Evolutionary conservation across 2,113 vertebrate species (phyloP), one percentile per base, ranked within the genome.

Genomic region (Varanus salvator): DNA sequence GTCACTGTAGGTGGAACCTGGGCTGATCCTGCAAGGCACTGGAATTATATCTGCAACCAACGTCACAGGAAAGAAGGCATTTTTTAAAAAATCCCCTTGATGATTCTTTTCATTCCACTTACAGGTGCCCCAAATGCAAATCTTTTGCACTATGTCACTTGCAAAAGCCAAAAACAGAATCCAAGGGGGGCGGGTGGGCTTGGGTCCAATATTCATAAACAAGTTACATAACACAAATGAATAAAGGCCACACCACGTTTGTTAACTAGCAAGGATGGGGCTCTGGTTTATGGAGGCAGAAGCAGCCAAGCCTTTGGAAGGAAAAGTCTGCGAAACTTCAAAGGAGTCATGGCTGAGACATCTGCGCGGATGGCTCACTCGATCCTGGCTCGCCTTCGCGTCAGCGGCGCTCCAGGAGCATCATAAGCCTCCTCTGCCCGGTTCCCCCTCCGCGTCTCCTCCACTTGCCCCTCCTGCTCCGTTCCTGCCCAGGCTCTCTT

Each of bases 181-280:
- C 38, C 38, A 76, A 76, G n/a, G 19, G 6, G 54, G 54, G 6
- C 54, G 38, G 38, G 38, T 44, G n/a, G 23, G 48, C 64, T 6
- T 15, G 7, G 8, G 81, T 60, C 34, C 5, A 50, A 52, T 25
- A 90, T 54, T 31, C 66, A 90, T 80, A 90, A 85, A 90, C 88
- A 71, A 57, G 75, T 90, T 90, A 57, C 50, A 69, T 85, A 90
- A 90, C 88, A 85, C 76, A 78, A 90, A 90, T 90, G 80, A 78
- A 71, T 77, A 78, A 80, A 85, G 64, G 74, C 60, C 83, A 85
- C 44, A 31, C 64, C n/a, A 15, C 68, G 80, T 80, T 68, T 85
- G n/a, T 23, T 48, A 78, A 54, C 50, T 77, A 78, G 54, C 25
- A 11, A 60, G 34, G 3, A 31, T 77, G 34, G 50, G 57, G 15